Evolutionary conservation across 2,113 vertebrate genomes (phyloP), one percentile per base, ranked within the genome.

Genomic region (Cavia porcellus): DNA sequence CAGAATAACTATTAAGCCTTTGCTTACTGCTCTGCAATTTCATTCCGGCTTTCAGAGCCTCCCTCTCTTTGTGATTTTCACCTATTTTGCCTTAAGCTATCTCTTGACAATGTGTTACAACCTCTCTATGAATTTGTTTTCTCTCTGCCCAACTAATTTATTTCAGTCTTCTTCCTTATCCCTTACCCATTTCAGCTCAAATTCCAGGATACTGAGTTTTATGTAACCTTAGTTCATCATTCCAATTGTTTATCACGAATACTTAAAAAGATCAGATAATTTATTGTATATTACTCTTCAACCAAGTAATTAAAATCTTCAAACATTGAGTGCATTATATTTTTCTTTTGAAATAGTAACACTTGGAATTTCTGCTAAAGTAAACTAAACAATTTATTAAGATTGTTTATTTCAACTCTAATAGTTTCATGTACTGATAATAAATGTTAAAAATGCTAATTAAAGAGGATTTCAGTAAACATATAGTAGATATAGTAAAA

Each of bases 61-160:
- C 98, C 86, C 96, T 97, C 95, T 97, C 98, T 52, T 52, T 98
- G 95, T 98, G 98, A 98, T 98, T 98, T 98, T 98, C 97, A 98
- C 98, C 98, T 98, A 97, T 98, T 98, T 98, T 98, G 97, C 98
- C 97, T 97, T 94, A 95, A 98, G 98, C 98, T 96, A 82, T 97
- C 96, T 98, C 96, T 95, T 98, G 97, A 98, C 97, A 98, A 97
- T 96, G 95, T 98, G 97, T 97, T 98, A 92, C 90, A 96, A 97
- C 95, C 96, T 98, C 89, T 97, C 90, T 92, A 82, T 28, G 95
- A 98, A 98, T 98, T 98, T 98, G 96, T 98, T 98, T 97, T 95
- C 97, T 97, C 84, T 97, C 96, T 98, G 59, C 93, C 97, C 96
- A 97, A 96, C 95, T 97, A 98, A 98, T 98, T 98, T 98, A 97